Evolutionary conservation across 2,113 vertebrate species (phyloP).

Genomic region (Phodopus roborovskii): DNA sequence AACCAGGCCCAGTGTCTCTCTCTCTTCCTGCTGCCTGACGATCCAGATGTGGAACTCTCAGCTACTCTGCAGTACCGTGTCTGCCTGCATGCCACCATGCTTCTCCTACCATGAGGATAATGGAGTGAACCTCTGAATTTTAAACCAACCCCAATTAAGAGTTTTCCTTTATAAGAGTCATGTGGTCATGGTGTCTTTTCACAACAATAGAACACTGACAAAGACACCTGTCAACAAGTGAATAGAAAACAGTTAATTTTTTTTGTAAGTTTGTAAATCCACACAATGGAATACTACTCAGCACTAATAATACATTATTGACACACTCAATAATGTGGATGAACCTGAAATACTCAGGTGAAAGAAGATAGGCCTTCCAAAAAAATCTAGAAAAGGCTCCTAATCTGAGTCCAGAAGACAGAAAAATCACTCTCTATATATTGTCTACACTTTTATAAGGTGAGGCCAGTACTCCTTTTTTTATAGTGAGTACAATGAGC

Average conservation of each 20-base stretch:
- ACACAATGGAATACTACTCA: background rate
- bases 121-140: background rate
- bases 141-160: background rate
- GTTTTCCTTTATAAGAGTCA: background rate
- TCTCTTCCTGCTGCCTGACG: background rate
- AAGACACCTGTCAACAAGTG: background rate
- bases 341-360: background rate
- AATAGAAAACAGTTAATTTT: background rate
- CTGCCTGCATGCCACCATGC: background rate
- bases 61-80: background rate
- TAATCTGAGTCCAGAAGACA: constrained; percentile 23
- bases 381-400: background rate
- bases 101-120: background rate
- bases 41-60: background rate
- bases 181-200: background rate
- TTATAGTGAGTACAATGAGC: background rate
- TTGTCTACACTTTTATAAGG: constrained; percentile 25
- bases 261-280: background rate
- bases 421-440: background rate
- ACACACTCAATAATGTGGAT: background rate
- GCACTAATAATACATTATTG: background rate
- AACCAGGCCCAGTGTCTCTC: background rate
- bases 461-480: background rate
- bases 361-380: background rate
- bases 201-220: background rate